Evolutionary conservation across 2,797 vertebrate species (phyloP), one percentile per base, ranked within the genome.

Genomic region (Syngnathus rostellatus): DNA sequence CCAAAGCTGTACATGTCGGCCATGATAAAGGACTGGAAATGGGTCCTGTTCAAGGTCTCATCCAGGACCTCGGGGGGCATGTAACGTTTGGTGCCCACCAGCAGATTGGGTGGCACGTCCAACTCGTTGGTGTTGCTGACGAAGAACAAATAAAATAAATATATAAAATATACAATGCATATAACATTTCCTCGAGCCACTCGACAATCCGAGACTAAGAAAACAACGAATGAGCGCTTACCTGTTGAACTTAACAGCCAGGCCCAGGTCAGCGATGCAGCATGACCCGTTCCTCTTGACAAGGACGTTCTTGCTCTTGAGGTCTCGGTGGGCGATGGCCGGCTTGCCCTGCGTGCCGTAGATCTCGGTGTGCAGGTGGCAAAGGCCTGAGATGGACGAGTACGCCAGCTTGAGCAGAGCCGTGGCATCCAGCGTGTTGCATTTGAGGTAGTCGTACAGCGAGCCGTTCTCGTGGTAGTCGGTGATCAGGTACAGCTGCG

Each of bases 1-100:
- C 97, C 95, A 65, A 98, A 98, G 72, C 96, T 98, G 78, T 99
- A 99, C 94, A 99, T 98, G 85, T 99, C 97, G 0, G 97, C 97
- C 94, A 95, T 97, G 85, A 98, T 97, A 73, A 96, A 99, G 0
- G 95, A 98, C 86, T 98, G 96, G 68, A 98, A 98, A 82, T 96
- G 93, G 70, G 89, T 94, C 63, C 93, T 90, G 67, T 98, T 98
- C 77, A 99, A 83, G 73, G 89, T 95, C 85, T 99, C 96, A 8
- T 99, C 96, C 89, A 99, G 69, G 64, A 99, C 95, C 76, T 99
- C 97, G 0, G 97, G 97, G 10, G 97, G 92, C 97, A 99, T 99
- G 74, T 98, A 99, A 68, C 97, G 94, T 70, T 98, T 98, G n/a
- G 97, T 99, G 65, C 97, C 96, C 0, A 99, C 96, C 0, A 95